Conservation (phyloP, 2,797 vertebrate species). For the Rallus crepitans region DNA sequence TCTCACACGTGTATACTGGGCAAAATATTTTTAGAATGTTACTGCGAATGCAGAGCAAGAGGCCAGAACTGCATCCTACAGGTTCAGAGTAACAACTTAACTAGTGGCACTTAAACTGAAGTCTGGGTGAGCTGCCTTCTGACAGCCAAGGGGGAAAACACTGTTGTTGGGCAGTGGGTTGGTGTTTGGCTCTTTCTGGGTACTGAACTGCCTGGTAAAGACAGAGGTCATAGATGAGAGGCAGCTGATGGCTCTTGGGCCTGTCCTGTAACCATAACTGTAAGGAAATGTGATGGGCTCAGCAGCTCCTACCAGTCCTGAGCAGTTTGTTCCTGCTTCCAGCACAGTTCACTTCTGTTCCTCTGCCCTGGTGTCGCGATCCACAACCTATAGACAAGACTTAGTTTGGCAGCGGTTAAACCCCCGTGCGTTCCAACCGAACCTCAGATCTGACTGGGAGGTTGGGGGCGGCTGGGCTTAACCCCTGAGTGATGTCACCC, state of each 20-base stretch:
- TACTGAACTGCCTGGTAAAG: neutral
- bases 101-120: neutral
- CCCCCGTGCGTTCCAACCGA: no score
- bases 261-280: neutral
- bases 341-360: neutral
- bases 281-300: neutral
- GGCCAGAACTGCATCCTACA: neutral
- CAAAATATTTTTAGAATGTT: neutral
- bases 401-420: no score
- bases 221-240: neutral
- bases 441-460: no score
- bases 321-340: neutral
- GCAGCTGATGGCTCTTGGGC: neutral
- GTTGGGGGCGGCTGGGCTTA: no score
- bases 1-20: neutral
- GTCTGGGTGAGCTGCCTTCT: neutral
- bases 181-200: neutral
- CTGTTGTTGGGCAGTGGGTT: neutral
- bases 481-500: no score
- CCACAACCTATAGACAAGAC: no score
- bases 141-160: neutral
- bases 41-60: neutral
- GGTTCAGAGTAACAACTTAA: neutral
- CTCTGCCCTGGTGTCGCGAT: neutral
- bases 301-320: neutral